A percentile compares a stretch with the other conserved stretches of the same genome.
Evolutionary conservation across 2,797 vertebrate genomes (phyloP).

Genomic region (Neoniphon sammara): DNA sequence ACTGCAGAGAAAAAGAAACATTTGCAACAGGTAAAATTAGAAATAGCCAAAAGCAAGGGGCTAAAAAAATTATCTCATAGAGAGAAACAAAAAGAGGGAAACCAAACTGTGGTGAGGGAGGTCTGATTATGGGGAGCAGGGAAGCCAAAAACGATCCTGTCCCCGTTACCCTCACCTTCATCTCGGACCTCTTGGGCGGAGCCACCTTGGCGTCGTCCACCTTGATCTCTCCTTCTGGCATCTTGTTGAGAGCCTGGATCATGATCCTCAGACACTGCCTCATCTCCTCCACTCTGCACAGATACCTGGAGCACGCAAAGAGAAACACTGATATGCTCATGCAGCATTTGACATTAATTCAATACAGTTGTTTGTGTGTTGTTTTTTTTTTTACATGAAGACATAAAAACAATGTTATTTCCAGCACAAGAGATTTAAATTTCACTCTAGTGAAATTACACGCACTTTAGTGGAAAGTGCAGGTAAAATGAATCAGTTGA

Average conservation of each 20-base stretch:
- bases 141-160: background rate
- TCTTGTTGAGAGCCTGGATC: conserved; percentile 92
- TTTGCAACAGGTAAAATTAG: no score
- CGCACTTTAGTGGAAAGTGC: no score
- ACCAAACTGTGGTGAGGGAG: no score
- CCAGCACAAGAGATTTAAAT: no score
- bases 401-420: no score
- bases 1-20: background rate
- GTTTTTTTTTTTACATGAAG: no score
- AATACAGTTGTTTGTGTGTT: no score
- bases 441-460: no score
- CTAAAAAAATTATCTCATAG: background rate
- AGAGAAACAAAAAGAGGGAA: background rate
- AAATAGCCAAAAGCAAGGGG: no score
- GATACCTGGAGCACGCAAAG: conserved; percentile 82
- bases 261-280: conserved; percentile 94
- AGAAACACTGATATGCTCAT: background rate
- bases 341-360: no score
- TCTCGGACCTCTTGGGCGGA: conserved; percentile 94
- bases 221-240: conserved; percentile 96
- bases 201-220: conserved; percentile 96
- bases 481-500: no score
- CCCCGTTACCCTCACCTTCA: conserved; percentile 88
- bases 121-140: background rate
- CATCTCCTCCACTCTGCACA: conserved; percentile 96